Evolutionary conservation across 2,888 invertebrate species (phyloP).

Genomic region (Flexamia atlantica): DNA sequence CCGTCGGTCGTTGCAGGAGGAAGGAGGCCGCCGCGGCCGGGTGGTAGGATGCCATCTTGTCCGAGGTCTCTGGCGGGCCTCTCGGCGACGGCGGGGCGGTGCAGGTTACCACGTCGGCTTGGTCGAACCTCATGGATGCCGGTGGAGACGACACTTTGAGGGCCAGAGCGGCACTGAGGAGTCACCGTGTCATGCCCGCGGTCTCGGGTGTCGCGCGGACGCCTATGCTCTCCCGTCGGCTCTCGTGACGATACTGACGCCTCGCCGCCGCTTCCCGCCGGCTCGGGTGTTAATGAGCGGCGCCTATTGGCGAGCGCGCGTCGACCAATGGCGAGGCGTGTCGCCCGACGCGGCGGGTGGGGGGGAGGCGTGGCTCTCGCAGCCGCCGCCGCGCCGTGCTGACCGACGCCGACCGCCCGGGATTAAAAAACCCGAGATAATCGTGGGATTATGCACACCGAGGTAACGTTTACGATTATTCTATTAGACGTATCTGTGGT

Average conservation of each 20-base stretch:
- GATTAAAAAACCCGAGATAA: slow-evolving; percentile 60
- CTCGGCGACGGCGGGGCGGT: slow-evolving; percentile 77
- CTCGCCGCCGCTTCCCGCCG: slow-evolving; percentile 73
- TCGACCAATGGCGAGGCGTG: slow-evolving; percentile 70
- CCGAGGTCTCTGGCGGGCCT: slow-evolving; percentile 77
- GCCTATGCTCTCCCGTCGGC: slow-evolving; percentile 64
- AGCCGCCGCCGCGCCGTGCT: slow-evolving; percentile 65
- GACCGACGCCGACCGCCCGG: slow-evolving; percentile 45
- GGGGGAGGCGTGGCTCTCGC: slow-evolving; percentile 67
- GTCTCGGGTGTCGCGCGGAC: slow-evolving; percentile 70
- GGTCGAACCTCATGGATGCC: slow-evolving; percentile 84
- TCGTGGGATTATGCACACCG: slow-evolving; percentile 57
- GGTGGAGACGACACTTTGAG: slow-evolving; percentile 62
- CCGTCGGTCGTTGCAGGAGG: slow-evolving; percentile 80
- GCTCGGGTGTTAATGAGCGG: slow-evolving; percentile 76
- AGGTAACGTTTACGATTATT: slow-evolving; percentile 59
- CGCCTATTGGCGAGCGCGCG: slow-evolving; percentile 71
- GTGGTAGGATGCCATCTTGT: slow-evolving; percentile 74
- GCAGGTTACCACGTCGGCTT: slow-evolving; percentile 78
- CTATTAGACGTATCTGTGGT: slow-evolving; percentile 56
- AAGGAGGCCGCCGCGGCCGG: slow-evolving; percentile 69
- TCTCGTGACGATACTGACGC: slow-evolving; percentile 69
- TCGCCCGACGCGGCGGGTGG: slow-evolving; percentile 68
- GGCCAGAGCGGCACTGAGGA: slow-evolving; percentile 57
- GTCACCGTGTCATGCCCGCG: slow-evolving; percentile 42